Base-by-base conservation (phyloP, 1,140 invertebrate species). In the Episyrphus balteatus region DNA sequence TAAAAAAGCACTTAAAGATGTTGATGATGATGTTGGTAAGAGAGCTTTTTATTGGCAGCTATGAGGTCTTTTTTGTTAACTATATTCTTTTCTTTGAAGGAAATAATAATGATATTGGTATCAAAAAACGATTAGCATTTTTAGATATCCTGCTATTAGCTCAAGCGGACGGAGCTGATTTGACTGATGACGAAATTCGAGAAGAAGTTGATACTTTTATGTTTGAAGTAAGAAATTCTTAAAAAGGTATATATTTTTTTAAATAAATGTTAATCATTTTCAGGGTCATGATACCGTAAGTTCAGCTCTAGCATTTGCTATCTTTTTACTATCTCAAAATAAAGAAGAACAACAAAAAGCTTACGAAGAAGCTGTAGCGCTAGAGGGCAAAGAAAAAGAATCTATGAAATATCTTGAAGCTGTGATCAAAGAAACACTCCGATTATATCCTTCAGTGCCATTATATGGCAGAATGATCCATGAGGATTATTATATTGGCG, bases 151-250 rank as follows among this genome's bases (percentile, higher is more conserved):
- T 91, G 7, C 67, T 90, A 7, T 70, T 77, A 52, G 71, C 74
- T 19, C 75, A 77, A 48, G 65, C 71, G 36, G 63, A 73, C 40
- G 70, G 74, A 19, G 72, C 68, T 36, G 44, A 48, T 14, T 73
- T 78, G 32, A 77, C 68, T 37, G 72, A 84, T 52, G 47, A 70
- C 18, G 84, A 86, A 47, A 86, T 91, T 36, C 73, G 79, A 50
- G 86, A 89, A 60, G 86, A 90, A 74, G 84, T 88, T 5, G 84
- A 88, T 60, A 88, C 84, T 0, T 89, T 88, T 57, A 82, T 86
- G 75, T 87, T 88, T 69, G 83, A 82, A 8, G 21, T 26, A 26
- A 26, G 71, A 69, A 69, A 55, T 42, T 42, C 13, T 26, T 26
- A 8, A 5, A 3, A 26, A 26, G 21, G 15, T 10, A 40, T 10